Evolutionary conservation across 2,113 vertebrate genomes (phyloP).

Genomic region (Chitala chitala): DNA sequence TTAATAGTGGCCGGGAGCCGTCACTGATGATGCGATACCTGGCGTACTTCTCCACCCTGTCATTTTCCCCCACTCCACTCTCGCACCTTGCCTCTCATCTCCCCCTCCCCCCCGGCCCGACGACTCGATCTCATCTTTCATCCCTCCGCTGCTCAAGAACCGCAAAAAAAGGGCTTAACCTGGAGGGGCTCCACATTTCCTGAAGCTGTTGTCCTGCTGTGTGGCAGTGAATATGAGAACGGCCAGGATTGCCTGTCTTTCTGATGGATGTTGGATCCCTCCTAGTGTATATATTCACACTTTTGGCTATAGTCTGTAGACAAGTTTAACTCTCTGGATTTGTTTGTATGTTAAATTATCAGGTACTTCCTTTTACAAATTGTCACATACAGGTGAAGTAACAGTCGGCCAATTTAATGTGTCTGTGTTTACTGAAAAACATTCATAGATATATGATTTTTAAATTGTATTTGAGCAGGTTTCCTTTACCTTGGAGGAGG

Average conservation of each 20-base stretch:
- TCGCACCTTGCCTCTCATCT: not conserved
- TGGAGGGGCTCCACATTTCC: not conserved
- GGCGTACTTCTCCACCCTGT: not conserved
- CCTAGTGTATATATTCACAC: too few species aligned
- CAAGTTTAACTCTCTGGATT: too few species aligned
- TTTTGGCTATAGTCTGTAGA: too few species aligned
- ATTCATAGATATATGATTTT: not conserved
- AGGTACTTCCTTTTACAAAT: not conserved
- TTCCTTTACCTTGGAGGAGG: not conserved
- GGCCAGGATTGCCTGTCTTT: not conserved
- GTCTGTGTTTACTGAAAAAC: conserved; percentile 12
- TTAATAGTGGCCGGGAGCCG: not conserved
- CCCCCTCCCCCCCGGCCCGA: not conserved
- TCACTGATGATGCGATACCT: not conserved
- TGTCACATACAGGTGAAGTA: not conserved
- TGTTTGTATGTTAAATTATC: not conserved
- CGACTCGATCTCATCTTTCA: not conserved
- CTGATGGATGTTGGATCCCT: too few species aligned
- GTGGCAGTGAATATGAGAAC: not conserved
- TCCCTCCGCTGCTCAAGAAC: not conserved
- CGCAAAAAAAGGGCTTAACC: not conserved
- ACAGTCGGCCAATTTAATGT: conserved; percentile 11
- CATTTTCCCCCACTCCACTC: not conserved
- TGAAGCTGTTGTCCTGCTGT: not conserved
- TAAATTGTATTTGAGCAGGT: not conserved